These are phyloP conservation scores for Kryptolebias marmoratus DNA, from an alignment of 2,113 vertebrate genomes.

Conservation along the genomic window DNA sequence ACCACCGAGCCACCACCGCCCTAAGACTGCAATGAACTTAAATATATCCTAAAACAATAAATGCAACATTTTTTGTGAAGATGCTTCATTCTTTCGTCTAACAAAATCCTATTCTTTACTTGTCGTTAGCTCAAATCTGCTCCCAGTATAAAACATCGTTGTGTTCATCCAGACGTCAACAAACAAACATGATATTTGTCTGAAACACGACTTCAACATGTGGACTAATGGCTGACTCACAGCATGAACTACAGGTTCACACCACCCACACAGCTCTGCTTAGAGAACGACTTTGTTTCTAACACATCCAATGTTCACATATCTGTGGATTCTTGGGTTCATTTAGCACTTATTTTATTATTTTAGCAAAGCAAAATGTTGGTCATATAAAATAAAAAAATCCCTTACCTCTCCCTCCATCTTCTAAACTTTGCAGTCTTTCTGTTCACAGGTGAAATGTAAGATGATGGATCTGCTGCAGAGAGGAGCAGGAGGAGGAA, in stretches of 20 bases:
- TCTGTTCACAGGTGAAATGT: background rate
- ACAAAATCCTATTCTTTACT: too few relatives aligned
- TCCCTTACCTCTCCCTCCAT: constrained; percentile 76
- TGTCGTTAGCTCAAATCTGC: too few relatives aligned
- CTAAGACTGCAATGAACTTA: too few relatives aligned
- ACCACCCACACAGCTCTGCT: constrained; percentile 27
- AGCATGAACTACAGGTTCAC: background rate
- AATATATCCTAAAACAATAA: too few relatives aligned
- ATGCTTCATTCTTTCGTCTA: too few relatives aligned
- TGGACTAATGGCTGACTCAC: constrained; percentile 42
- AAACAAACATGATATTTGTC: background rate
- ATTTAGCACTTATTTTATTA: background rate
- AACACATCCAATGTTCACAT: background rate
- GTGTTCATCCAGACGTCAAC: background rate
- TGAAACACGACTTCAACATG: constrained; percentile 6
- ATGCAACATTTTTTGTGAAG: too few relatives aligned
- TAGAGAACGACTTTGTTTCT: background rate
- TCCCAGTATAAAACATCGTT: too few relatives aligned
- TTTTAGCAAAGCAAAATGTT: background rate
- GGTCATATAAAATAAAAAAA: background rate
- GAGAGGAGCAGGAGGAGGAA: background rate
- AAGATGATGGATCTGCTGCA: background rate
- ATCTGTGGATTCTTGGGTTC: background rate
- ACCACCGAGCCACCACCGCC: too few relatives aligned
- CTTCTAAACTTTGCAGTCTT: constrained; percentile 1